phyloP scores from a whole-genome alignment of 2,113 vertebrate genomes.

The Phalacrocorax aristotelis region DNA sequence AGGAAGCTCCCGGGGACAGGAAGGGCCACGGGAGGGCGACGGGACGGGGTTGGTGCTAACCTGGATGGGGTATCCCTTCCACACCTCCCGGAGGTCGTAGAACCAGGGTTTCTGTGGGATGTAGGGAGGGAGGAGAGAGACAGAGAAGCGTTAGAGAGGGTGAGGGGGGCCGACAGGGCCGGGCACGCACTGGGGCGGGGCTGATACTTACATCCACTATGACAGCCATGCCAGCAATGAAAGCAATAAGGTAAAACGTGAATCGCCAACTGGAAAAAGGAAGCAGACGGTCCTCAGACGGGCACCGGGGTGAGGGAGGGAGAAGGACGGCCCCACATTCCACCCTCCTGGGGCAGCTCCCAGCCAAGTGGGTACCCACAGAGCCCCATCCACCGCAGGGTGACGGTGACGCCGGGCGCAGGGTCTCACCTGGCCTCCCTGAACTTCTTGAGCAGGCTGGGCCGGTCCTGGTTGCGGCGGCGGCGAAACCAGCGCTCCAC shows the following conservation, averaged over 20 bases:
- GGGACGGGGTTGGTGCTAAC: conserved; percentile 38
- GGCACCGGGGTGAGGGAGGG: background rate
- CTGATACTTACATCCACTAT: conserved; percentile 88
- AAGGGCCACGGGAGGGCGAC: rapidly evolving
- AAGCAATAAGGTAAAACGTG: conserved; percentile 95
- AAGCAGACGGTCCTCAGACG: conserved; percentile 47
- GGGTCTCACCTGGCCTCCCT: conserved; percentile 86
- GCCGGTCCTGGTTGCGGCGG: conserved; percentile 88
- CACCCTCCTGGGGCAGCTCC: background rate
- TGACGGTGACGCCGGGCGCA: rapidly evolving
- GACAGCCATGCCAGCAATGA: conserved; percentile 90
- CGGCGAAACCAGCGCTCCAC: conserved; percentile 93
- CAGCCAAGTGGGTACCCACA: rapidly evolving
- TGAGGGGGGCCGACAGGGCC: background rate
- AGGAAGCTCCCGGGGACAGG: background rate
- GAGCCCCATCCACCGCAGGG: background rate
- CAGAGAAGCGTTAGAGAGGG: background rate
- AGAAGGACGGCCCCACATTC: background rate
- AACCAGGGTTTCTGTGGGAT: conserved; percentile 91
- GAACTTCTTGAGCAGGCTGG: conserved; percentile 92
- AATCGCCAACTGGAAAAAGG: conserved; percentile 94
- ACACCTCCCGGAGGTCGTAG: conserved; percentile 88
- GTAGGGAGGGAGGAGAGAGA: background rate
- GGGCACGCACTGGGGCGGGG: rapidly evolving
- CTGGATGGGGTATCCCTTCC: conserved; percentile 92